Evolutionary conservation across 1,140 invertebrate genomes (phyloP).

Genomic region (Bombus fervidus): DNA sequence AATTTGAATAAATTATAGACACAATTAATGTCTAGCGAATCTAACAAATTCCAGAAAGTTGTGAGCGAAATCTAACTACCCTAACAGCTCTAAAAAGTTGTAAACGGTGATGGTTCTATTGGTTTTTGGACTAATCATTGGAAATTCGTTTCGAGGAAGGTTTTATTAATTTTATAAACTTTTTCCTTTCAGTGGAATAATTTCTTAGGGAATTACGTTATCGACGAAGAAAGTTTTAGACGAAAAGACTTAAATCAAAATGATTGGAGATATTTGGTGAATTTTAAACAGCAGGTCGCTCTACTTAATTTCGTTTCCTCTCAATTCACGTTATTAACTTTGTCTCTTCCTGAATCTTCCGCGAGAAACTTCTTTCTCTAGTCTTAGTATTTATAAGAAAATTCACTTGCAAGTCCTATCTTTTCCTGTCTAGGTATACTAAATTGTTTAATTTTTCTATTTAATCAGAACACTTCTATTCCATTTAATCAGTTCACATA

Average conservation of each 20-base stretch:
- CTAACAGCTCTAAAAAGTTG: background rate
- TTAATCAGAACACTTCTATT: no score
- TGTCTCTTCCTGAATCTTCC: background rate
- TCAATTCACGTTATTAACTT: background rate
- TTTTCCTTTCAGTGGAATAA: background rate
- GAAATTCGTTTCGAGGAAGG: background rate
- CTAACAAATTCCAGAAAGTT: background rate
- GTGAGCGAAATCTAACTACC: background rate
- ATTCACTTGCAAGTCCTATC: no score
- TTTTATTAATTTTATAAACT: background rate
- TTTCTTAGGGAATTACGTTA: background rate
- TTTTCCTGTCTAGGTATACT: no score
- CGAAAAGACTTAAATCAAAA: background rate
- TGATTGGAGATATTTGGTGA: background rate
- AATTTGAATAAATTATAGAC: background rate
- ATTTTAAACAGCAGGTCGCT: background rate
- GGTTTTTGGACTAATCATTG: constrained; percentile 10
- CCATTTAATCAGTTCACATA: no score
- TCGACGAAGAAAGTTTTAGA: background rate
- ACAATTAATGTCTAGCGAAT: background rate
- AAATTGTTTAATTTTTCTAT: no score
- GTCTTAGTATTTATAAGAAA: background rate
- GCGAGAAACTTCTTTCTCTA: background rate
- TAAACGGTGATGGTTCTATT: background rate
- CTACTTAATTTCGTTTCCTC: background rate